Conservation (phyloP, 2,888 invertebrate species). For the Agonum fuliginosum region DNA sequence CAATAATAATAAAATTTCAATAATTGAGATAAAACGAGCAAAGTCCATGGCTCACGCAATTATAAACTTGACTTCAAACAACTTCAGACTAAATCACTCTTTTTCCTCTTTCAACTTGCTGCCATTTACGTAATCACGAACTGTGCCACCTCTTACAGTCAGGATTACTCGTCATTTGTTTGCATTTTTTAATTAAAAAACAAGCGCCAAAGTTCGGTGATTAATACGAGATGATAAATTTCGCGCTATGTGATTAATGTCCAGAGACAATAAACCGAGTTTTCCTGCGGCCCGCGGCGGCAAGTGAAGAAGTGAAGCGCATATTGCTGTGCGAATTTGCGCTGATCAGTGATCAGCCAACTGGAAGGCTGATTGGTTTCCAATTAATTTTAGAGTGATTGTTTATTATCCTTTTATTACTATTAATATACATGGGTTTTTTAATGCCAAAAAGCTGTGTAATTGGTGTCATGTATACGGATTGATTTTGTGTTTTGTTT, state of each 20-base stretch:
- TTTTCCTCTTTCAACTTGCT: conserved; percentile 13
- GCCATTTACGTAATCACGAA: conserved; percentile 24
- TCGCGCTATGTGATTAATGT: conserved; percentile 33
- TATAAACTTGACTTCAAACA: conserved; percentile 25
- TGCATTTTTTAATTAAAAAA: conserved; percentile 51
- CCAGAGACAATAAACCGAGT: conserved; percentile 37
- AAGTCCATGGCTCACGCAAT: background rate
- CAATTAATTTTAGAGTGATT: conserved; percentile 31
- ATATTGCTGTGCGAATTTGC: conserved; percentile 5
- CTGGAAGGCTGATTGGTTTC: conserved; percentile 7
- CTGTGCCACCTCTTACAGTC: conserved; percentile 12
- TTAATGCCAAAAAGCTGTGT: background rate
- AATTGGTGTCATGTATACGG: background rate
- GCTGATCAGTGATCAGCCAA: conserved; percentile 16
- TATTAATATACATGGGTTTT: conserved; percentile 27
- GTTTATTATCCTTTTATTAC: conserved; percentile 24
- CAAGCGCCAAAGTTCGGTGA: conserved; percentile 29
- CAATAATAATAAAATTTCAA: background rate
- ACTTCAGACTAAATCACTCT: conserved; percentile 5
- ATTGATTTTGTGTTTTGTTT: background rate
- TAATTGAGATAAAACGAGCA: background rate
- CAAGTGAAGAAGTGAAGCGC: background rate
- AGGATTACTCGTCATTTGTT: conserved; percentile 37
- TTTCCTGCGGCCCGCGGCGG: background rate
- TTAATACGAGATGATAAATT: conserved; percentile 47